Conservation (phyloP, 2,797 vertebrate genomes). For the Cossypha caffra region DNA sequence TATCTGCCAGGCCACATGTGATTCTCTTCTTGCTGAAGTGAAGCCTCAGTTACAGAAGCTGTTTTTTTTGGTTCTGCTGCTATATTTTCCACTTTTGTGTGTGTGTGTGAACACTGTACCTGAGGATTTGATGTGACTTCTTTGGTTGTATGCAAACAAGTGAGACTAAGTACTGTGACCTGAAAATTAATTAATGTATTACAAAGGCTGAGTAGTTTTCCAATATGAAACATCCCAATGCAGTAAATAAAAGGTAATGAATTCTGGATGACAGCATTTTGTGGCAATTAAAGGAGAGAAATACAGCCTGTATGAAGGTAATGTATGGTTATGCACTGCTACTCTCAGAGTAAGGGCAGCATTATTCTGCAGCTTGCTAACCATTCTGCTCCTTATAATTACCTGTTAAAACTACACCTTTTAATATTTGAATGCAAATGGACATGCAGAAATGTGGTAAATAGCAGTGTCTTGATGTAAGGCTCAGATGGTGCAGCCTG, state of each 20-base stretch:
- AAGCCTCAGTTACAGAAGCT: not conserved
- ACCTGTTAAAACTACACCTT: not conserved
- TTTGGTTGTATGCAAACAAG: not conserved
- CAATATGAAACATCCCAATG: not conserved
- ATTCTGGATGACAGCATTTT: not conserved
- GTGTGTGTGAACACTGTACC: not conserved
- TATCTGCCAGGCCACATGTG: not conserved
- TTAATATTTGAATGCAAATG: conserved; percentile 44
- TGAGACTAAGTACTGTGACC: not conserved
- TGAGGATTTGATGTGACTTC: not conserved
- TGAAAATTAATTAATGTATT: not conserved
- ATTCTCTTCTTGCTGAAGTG: not conserved
- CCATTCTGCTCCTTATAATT: conserved; percentile 1
- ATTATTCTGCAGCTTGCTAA: not conserved
- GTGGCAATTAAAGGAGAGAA: not conserved
- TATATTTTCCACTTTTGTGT: not conserved
- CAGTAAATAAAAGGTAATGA: conserved; percentile 17
- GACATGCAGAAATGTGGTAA: conserved; percentile 10
- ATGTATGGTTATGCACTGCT: not conserved
- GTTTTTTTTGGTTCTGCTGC: not conserved
- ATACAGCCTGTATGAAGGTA: not conserved
- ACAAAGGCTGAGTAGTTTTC: not conserved
- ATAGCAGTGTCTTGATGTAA: not conserved
- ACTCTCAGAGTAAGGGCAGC: not conserved
- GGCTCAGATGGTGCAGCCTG: not conserved